These are phyloP conservation scores for Bryconaethiops microstoma DNA, from an alignment of 2,797 vertebrate species.

Conservation along the genomic window DNA sequence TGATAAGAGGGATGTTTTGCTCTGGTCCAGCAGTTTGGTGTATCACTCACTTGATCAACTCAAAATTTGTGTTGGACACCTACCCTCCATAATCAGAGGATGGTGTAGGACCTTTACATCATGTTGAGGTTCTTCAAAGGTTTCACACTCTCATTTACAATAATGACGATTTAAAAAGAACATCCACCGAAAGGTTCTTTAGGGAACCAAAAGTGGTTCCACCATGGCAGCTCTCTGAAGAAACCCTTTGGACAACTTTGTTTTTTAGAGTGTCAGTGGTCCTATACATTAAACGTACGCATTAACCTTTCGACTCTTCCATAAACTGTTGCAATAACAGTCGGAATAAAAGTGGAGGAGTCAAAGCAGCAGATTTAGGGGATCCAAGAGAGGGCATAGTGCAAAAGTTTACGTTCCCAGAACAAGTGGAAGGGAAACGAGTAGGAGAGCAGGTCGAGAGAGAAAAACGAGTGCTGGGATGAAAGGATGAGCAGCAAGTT, in stretches of 20 bases:
- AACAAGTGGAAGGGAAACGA: conserved; percentile 61
- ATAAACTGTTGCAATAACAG: not conserved
- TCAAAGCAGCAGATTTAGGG: conserved; percentile 73
- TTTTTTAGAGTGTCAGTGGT: too few relatives aligned
- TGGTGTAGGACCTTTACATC: too few relatives aligned
- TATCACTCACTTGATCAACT: too few relatives aligned
- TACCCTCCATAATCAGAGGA: too few relatives aligned
- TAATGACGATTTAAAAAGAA: too few relatives aligned
- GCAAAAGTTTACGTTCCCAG: conserved; percentile 87
- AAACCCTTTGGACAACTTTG: not conserved
- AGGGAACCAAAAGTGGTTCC: not conserved
- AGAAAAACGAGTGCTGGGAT: conserved; percentile 67
- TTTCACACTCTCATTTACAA: not conserved
- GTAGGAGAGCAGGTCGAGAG: conserved; percentile 23
- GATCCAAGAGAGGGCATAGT: conserved; percentile 75
- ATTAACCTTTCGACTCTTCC: conserved; percentile 4
- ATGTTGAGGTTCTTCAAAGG: not conserved
- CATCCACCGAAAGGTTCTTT: not conserved
- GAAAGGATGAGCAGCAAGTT: conserved; percentile 80
- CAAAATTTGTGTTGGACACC: too few relatives aligned
- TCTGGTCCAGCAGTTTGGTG: too few relatives aligned
- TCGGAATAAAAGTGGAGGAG: conserved; percentile 66
- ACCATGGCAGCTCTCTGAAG: not conserved
- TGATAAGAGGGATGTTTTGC: too few relatives aligned
- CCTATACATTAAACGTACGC: not conserved